These are phyloP conservation scores for Speoplatyrhinus poulsoni DNA, from an alignment of 2,113 vertebrate genomes.

Conservation along the genomic window DNA sequence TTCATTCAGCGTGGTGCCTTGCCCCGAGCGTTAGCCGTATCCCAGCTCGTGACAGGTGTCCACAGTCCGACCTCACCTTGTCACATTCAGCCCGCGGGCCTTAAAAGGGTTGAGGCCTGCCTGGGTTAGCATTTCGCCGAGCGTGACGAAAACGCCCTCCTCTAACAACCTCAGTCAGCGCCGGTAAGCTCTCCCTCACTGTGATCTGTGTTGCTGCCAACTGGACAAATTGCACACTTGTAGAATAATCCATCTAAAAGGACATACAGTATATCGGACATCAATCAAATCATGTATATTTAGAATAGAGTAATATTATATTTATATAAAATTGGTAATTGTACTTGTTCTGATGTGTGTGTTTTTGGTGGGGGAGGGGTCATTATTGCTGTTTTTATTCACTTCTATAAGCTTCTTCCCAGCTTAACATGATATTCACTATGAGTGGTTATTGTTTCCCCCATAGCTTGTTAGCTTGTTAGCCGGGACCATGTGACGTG, in stretches of 20 bases:
- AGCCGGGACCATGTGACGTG: constrained; percentile 7
- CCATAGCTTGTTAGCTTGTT: too few relatives aligned
- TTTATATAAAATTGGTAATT: not conserved
- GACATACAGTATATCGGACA: too few relatives aligned
- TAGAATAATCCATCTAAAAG: too few relatives aligned
- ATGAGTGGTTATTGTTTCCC: too few relatives aligned
- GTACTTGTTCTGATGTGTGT: not conserved
- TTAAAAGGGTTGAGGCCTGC: constrained; percentile 41
- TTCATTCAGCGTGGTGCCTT: constrained; percentile 49
- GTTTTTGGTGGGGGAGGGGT: constrained; percentile 4
- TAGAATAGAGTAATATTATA: not conserved
- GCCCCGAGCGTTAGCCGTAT: constrained; percentile 30
- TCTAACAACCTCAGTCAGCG: constrained; percentile 54
- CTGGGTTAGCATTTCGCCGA: constrained; percentile 41
- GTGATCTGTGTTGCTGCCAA: constrained; percentile 41
- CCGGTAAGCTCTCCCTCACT: constrained; percentile 39
- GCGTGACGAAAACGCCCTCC: constrained; percentile 55
- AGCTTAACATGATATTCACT: constrained; percentile 1
- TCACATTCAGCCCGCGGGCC: constrained; percentile 44
- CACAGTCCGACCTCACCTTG: constrained; percentile 31
- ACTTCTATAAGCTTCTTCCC: not conserved
- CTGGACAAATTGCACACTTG: too few relatives aligned
- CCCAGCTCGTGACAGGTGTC: constrained; percentile 51
- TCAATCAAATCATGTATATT: too few relatives aligned
- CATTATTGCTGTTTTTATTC: constrained; percentile 3